phyloP scores from a whole-genome alignment of 2,113 vertebrate species.

The Petroica traversi region DNA sequence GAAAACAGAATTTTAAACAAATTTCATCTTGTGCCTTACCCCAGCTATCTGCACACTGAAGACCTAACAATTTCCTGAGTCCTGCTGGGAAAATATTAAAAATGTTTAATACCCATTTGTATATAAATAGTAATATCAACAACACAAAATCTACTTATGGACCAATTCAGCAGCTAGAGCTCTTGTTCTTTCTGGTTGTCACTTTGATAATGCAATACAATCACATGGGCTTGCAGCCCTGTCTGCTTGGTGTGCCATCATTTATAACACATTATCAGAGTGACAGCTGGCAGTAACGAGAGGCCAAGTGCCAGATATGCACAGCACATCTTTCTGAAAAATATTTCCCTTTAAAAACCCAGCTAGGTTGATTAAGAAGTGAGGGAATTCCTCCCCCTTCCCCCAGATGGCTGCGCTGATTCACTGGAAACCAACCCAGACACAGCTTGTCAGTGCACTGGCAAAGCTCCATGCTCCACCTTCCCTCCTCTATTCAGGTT shows the following conservation, averaged over 20 bases:
- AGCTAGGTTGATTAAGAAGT: constrained; percentile 44
- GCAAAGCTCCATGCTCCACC: constrained; percentile 20
- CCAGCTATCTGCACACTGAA: not conserved
- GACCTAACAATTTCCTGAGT: not conserved
- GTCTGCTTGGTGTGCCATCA: constrained; percentile 47
- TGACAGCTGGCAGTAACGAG: constrained; percentile 57
- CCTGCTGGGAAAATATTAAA: not conserved
- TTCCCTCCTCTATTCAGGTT: constrained; percentile 23
- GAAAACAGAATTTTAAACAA: not conserved
- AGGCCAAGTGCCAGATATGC: constrained; percentile 48
- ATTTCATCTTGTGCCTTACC: not conserved
- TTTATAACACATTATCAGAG: constrained; percentile 57
- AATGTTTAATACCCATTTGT: not conserved
- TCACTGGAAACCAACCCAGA: constrained; percentile 26
- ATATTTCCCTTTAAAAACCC: not conserved
- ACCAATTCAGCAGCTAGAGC: constrained; percentile 19
- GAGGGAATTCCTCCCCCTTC: constrained; percentile 39
- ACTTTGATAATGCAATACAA: constrained; percentile 48
- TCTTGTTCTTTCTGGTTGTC: constrained; percentile 57
- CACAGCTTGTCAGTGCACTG: not conserved
- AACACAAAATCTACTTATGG: constrained; percentile 27
- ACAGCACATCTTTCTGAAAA: constrained; percentile 30
- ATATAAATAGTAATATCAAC: constrained; percentile 22
- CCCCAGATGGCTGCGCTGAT: not conserved
- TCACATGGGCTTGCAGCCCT: constrained; percentile 25